Evolutionary conservation across 2,797 vertebrate species (phyloP).

Genomic region (Rhabdophis nuchalis): DNA sequence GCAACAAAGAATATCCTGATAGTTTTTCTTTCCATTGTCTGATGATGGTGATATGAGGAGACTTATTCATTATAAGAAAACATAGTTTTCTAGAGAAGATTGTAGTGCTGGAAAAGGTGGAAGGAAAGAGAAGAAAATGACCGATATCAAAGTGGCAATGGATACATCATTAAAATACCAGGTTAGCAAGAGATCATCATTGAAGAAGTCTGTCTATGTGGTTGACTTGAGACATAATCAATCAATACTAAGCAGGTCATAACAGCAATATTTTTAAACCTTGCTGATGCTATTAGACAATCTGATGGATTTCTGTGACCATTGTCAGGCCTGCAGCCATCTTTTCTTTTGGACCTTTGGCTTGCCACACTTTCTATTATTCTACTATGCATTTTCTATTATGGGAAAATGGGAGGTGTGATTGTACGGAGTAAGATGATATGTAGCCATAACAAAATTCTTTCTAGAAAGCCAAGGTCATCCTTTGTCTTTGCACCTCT

Average conservation of each 20-base stretch:
- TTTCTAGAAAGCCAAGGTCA: too few species aligned
- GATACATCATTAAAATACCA: neutral
- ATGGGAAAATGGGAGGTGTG: too few species aligned
- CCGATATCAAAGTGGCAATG: neutral
- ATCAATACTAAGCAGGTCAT: slow-evolving; percentile 39
- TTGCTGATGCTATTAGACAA: neutral
- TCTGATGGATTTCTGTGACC: neutral
- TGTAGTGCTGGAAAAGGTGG: neutral
- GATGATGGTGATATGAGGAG: neutral
- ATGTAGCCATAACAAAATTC: too few species aligned
- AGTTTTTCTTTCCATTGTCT: neutral
- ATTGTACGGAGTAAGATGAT: too few species aligned
- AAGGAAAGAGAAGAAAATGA: neutral
- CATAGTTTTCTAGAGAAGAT: neutral
- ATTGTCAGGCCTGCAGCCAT: too few species aligned
- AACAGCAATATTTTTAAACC: slow-evolving; percentile 38
- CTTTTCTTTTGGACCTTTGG: too few species aligned
- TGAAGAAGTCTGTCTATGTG: neutral
- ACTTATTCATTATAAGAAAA: neutral
- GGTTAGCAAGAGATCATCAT: neutral
- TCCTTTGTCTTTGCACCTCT: too few species aligned
- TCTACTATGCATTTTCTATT: too few species aligned
- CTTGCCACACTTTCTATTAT: too few species aligned
- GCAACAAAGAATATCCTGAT: neutral
- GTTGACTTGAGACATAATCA: neutral